phyloP scores from a whole-genome alignment of 2,797 vertebrate species.

The Pogonophryne albipinna region DNA sequence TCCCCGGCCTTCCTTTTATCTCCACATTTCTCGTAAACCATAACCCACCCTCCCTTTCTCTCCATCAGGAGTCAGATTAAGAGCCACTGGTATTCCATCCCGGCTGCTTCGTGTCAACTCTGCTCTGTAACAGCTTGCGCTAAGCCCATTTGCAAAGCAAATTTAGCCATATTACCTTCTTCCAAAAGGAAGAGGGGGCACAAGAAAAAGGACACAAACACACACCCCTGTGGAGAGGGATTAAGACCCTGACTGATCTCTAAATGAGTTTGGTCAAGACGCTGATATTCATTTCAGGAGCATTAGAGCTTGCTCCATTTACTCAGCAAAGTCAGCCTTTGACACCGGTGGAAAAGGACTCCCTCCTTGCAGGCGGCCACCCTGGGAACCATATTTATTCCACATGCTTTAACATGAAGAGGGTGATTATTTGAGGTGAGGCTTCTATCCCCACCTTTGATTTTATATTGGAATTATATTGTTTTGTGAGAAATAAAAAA shows the following conservation, averaged over 20 bases:
- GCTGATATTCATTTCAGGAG: constrained; percentile 88
- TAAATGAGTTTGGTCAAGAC: constrained; percentile 89
- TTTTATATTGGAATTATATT: not conserved
- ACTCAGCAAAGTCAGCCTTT: constrained; percentile 76
- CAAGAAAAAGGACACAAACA: constrained; percentile 80
- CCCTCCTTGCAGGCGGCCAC: constrained; percentile 41
- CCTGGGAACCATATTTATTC: constrained; percentile 68
- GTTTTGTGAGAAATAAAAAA: not conserved
- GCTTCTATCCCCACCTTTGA: not conserved
- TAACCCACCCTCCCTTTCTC: constrained; percentile 68
- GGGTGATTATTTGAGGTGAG: constrained; percentile 1
- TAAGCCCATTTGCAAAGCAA: constrained; percentile 89
- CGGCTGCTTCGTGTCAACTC: constrained; percentile 71
- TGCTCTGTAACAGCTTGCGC: constrained; percentile 86
- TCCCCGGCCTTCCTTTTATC: constrained; percentile 76
- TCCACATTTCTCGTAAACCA: constrained; percentile 71
- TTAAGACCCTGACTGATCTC: constrained; percentile 86
- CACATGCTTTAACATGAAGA: constrained; percentile 38
- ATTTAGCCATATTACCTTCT: constrained; percentile 87
- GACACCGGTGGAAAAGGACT: constrained; percentile 57
- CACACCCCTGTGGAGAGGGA: constrained; percentile 75
- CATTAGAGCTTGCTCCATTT: constrained; percentile 85
- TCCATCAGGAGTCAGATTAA: constrained; percentile 80
- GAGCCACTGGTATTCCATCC: constrained; percentile 64
- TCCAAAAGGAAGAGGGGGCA: constrained; percentile 78